Conservation (phyloP, 53 echinoderm and acorn worm genomes). For the Holothuria scabra region DNA sequence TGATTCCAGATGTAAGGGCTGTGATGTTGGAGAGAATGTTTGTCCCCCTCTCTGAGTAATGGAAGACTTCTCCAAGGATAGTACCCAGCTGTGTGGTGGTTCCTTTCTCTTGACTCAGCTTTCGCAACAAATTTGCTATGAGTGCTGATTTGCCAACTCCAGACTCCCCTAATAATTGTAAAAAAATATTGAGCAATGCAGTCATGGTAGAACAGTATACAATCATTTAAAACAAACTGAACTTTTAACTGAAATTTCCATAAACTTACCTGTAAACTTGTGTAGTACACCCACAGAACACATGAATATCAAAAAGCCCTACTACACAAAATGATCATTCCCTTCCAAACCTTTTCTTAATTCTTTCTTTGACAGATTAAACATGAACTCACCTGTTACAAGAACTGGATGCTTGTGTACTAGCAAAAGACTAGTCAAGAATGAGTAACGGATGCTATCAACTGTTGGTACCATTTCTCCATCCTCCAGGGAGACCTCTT, state of each 20-base stretch:
- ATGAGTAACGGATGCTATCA: constrained; percentile 90
- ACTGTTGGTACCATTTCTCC: constrained; percentile 89
- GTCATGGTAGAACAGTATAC: too few relatives aligned
- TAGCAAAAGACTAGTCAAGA: constrained; percentile 82
- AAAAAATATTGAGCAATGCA: background rate
- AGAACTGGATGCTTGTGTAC: constrained; percentile 91
- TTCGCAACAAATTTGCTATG: constrained; percentile 77
- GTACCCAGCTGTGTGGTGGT: constrained; percentile 86
- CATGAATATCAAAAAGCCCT: too few relatives aligned
- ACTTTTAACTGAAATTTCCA: too few relatives aligned
- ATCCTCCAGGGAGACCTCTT: constrained; percentile 82
- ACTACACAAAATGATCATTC: too few relatives aligned
- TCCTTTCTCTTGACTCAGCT: constrained; percentile 73
- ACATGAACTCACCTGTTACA: constrained; percentile 71
- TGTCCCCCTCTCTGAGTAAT: constrained; percentile 97
- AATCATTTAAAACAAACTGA: too few relatives aligned
- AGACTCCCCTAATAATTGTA: constrained; percentile 78
- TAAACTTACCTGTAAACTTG: too few relatives aligned
- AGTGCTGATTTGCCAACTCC: constrained; percentile 98
- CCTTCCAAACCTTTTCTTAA: too few relatives aligned
- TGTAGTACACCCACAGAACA: too few relatives aligned
- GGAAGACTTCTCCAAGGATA: constrained; percentile 92
- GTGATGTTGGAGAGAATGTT: constrained; percentile 95
- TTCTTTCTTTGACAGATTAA: too few relatives aligned
- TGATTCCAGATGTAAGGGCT: constrained; percentile 79